phyloP scores from a whole-genome alignment of 2,888 invertebrate genomes.

The Epinotia ramella region DNA sequence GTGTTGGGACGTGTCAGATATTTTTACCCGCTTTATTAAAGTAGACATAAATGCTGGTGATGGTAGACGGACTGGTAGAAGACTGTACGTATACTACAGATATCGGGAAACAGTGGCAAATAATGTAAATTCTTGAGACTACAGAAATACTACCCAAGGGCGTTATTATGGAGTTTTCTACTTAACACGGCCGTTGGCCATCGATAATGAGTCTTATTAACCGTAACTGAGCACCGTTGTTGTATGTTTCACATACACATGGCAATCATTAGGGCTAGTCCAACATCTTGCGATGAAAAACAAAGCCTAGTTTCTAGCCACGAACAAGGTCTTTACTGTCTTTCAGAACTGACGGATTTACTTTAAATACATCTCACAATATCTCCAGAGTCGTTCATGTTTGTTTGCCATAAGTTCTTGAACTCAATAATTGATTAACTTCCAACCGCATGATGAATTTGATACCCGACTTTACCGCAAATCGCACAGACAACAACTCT shows the following conservation, averaged over 20 bases:
- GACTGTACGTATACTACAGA: no score
- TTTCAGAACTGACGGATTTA: not conserved
- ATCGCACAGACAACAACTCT: not conserved
- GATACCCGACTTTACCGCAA: not conserved
- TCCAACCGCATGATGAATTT: not conserved
- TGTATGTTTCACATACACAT: conserved; percentile 19
- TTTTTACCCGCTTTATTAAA: no score
- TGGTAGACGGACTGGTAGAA: no score
- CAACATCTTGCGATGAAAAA: conserved; percentile 3
- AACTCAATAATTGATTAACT: not conserved
- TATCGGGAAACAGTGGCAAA: not conserved
- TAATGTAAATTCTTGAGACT: not conserved
- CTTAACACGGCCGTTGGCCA: not conserved
- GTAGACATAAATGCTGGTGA: no score
- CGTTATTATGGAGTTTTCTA: conserved; percentile 1
- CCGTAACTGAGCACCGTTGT: conserved; percentile 15
- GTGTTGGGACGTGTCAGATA: no score
- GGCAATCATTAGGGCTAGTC: conserved; percentile 23
- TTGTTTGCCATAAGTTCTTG: not conserved
- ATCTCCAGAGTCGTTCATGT: no score
- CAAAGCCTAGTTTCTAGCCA: not conserved
- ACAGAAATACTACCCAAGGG: not conserved
- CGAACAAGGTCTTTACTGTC: not conserved
- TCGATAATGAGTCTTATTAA: conserved; percentile 21
- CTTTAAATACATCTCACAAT: not conserved